These are phyloP conservation scores for Ptychoptera albimana DNA, from an alignment of 2,888 invertebrate species.

Conservation along the genomic window DNA sequence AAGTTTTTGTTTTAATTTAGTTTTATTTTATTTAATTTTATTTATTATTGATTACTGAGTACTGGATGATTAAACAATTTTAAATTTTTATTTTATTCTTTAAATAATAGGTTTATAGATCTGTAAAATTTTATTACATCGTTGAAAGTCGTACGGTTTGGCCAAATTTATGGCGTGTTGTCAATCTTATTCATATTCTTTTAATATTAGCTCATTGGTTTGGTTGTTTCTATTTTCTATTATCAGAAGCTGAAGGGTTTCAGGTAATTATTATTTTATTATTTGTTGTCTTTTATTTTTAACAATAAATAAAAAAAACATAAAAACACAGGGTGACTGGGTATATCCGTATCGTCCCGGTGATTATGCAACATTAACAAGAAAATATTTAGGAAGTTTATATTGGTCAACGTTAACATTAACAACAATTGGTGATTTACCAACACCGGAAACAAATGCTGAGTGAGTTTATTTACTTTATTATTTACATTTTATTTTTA, in stretches of 20 bases:
- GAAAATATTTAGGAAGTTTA: conserved; percentile 86
- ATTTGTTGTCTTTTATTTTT: background rate
- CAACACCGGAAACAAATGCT: conserved; percentile 88
- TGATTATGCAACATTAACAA: conserved; percentile 74
- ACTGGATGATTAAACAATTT: background rate
- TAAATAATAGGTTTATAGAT: conserved; percentile 77
- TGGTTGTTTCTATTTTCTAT: conserved; percentile 90
- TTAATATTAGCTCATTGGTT: conserved; percentile 95
- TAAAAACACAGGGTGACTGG: conserved; percentile 57
- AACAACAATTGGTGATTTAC: conserved; percentile 91
- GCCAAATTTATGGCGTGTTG: conserved; percentile 90
- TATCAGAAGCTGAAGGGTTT: conserved; percentile 82
- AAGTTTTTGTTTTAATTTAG: conserved; percentile 10
- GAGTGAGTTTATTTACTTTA: conserved; percentile 56
- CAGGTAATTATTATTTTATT: conserved; percentile 39
- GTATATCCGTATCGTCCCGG: conserved; percentile 77
- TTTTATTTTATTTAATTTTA: background rate
- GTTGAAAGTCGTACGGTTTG: conserved; percentile 91
- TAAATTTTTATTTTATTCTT: no score
- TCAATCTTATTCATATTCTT: conserved; percentile 87
- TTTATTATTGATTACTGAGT: background rate
- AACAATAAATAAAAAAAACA: background rate
- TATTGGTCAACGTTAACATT: conserved; percentile 95
- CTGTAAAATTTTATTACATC: conserved; percentile 88
- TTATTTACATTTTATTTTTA: conserved; percentile 7